Base-by-base conservation (phyloP, 2,888 invertebrate species). In the Tinea trinotella region DNA sequence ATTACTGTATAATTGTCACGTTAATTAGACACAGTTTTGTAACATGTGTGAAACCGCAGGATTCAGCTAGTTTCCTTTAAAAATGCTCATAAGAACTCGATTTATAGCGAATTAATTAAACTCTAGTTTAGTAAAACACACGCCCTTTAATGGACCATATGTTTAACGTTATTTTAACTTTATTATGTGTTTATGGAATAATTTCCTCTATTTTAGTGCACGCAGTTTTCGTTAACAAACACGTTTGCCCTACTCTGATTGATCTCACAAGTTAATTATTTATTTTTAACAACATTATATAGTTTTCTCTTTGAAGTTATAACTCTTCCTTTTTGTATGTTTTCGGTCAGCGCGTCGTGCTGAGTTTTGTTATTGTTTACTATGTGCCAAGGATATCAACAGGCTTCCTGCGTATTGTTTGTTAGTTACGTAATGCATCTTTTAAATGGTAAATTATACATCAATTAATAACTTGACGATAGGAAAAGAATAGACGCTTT, bases 151-250 rank as follows among this genome's bases (percentile, higher is more conserved):
- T 10, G 9, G 7, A 9, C 46, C 46, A 58, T 56, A 61, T 64
- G 64, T 58, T 59, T 58, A 59, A 56, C 59, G 58, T 63, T 58
- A 57, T 61, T 63, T 61, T 54, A 52, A 57, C 58, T 62, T 65
- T 64, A 65, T 65, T 59, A 59, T 58, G 19, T 46, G 17, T 46
- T 56, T 44, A 53, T 57, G 57, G 56, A 55, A 3, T 2, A 48
- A 48, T 19, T 20, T 54, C 52, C 54, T 54, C 48, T 52, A 55
- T 44, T 56, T 30, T 36, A 48, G 40, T 40, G 15, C 13, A 13
- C 7, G 40, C 13, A 13, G 7, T 7, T 40, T 40, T 40, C 7
- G 40, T 40, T 15, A 40, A 40, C 40, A 40, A 40, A 40, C 40
- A 30, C 6, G 40, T 7, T n/a, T 40, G 40, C 40, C 13, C 10